Base-by-base conservation (phyloP, 92 coral and sea anemone genomes). In the Porites rus region DNA sequence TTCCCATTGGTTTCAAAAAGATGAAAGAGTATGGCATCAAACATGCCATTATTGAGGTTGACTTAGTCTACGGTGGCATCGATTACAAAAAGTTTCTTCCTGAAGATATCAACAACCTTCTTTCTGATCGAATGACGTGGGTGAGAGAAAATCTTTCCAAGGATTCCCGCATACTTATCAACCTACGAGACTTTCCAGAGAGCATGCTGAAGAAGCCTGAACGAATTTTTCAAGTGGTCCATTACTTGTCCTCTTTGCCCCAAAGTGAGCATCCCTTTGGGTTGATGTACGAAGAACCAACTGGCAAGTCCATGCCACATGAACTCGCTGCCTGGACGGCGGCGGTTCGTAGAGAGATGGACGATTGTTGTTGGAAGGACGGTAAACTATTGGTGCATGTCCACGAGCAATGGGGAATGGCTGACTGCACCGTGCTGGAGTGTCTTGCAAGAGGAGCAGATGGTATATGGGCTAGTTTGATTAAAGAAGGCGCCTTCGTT, bases 381-480 rank as follows among this genome's bases (percentile, higher is more conserved):
- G 91, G 88, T 4, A 54, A 88, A 10, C 76, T 88, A 61, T 21
- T 88, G 84, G 88, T 66, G 11, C 91, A 88, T 74, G 88, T 88
- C 58, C 91, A 88, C 20, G 77, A 88, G 84, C 77, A 78, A 69
- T 89, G 92, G 92, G 92, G 89, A 20, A 61, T 89, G 18, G 89
- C 73, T 18, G 69, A 80, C 80, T 68, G 73, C 63, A 74, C 83
- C 13, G 90, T 85, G 51, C 24, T 90, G 51, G 93, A 85, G 24
- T 75, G 82, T 77, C 78, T 89, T 9, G 24, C 80, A 12, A 63
- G 77, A 10, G 92, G 92, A 11, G 92, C 92, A 1, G 79, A 71
- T 46, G 92, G 92, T 22, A 76, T 89, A 24, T 89, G 92, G 92
- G 92, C 92, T 66, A 84, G 92, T 50, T 88, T 89, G 71, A 76